phyloP scores from a whole-genome alignment of 2,797 vertebrate species.

The Eulemur albifrons region DNA sequence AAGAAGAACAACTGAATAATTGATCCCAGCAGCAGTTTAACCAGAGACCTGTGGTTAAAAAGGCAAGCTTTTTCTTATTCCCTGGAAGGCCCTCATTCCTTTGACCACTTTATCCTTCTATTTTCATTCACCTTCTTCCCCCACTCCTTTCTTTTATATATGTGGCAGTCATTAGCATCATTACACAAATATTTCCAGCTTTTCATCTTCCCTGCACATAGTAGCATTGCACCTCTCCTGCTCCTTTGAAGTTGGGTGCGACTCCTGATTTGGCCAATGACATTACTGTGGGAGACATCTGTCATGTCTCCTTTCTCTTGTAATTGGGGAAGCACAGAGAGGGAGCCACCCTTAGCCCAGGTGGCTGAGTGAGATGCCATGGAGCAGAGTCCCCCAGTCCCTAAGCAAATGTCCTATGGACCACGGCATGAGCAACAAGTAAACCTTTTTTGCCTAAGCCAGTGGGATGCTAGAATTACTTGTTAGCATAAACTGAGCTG shows the following conservation, averaged over 20 bases:
- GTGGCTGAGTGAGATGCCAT: background rate
- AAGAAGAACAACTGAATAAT: constrained; percentile 42
- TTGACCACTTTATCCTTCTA: background rate
- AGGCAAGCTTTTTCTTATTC: background rate
- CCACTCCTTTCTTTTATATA: background rate
- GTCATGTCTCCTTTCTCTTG: background rate
- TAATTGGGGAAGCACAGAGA: background rate
- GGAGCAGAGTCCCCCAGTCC: background rate
- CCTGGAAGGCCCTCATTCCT: background rate
- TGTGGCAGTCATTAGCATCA: background rate
- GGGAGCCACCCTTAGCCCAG: background rate
- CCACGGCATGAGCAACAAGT: background rate
- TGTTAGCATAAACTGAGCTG: background rate
- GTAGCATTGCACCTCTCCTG: background rate
- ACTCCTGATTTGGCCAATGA: background rate
- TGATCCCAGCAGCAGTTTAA: constrained; percentile 38
- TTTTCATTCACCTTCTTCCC: background rate
- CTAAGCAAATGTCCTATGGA: background rate
- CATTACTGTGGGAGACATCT: background rate
- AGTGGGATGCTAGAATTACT: background rate
- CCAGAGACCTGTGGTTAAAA: background rate
- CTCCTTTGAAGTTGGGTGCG: background rate
- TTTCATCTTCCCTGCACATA: background rate
- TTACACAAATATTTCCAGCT: background rate
- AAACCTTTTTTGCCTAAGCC: background rate